phyloP scores from a whole-genome alignment of 1,140 invertebrate genomes.

The Heliconius hewitsoni region DNA sequence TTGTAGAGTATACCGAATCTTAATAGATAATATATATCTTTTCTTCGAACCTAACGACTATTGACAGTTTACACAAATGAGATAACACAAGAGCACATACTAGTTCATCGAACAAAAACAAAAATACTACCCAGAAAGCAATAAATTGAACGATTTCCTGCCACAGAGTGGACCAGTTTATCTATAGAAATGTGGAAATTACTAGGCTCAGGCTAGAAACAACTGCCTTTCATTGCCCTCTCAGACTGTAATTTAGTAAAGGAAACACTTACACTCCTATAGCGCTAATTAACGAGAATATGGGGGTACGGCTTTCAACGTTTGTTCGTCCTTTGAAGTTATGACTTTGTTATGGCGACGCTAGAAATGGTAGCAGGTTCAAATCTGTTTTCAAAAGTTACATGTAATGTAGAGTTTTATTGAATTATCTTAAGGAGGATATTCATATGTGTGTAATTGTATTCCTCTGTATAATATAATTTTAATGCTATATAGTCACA shows the following conservation, averaged over 20 bases:
- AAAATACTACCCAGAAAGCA: conserved; percentile 9
- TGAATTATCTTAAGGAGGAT: no score
- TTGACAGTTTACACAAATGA: not conserved
- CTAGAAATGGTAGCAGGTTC: not conserved
- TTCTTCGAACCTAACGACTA: not conserved
- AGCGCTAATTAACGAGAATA: conserved; percentile 14
- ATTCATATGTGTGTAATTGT: no score
- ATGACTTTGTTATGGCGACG: not conserved
- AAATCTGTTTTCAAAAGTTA: not conserved
- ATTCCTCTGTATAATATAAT: no score
- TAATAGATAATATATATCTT: no score
- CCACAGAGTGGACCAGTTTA: conserved; percentile 17
- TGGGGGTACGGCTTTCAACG: not conserved
- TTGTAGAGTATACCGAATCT: no score
- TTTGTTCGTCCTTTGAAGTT: not conserved
- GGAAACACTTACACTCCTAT: conserved; percentile 16
- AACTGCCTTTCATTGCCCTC: conserved; percentile 16
- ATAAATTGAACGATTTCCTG: conserved; percentile 18
- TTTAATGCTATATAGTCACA: no score
- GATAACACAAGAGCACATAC: not conserved
- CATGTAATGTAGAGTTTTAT: no score
- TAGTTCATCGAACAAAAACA: not conserved
- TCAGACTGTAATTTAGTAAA: conserved; percentile 16
- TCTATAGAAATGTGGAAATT: conserved; percentile 23
- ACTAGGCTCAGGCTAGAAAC: conserved; percentile 10